Conservation (phyloP, 2,113 vertebrate genomes). For the Columba janthina region DNA sequence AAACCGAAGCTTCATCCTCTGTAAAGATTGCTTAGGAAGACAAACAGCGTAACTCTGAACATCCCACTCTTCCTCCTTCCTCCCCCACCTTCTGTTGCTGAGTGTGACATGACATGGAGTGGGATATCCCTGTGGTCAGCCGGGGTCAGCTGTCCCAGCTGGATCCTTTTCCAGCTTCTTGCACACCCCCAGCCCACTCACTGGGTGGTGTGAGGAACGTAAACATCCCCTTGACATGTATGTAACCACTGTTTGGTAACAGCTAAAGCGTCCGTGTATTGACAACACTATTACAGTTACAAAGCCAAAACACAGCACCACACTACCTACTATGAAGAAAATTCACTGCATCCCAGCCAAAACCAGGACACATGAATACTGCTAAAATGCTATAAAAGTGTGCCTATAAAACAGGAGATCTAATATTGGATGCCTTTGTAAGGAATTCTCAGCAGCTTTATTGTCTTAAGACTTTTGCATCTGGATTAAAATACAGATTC, state of each 20-base stretch:
- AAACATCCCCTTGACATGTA: not conserved
- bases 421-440: not conserved
- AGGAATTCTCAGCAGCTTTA: not conserved
- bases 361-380: not conserved
- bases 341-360: not conserved
- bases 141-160: rapidly evolving
- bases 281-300: not conserved
- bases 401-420: not conserved
- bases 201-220: not conserved
- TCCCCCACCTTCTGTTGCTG: not conserved
- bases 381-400: not conserved
- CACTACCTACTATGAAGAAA: too few species aligned
- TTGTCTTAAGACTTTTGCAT: not conserved
- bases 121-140: not conserved
- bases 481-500: not conserved
- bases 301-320: not conserved
- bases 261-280: not conserved
- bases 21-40: not conserved
- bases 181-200: rapidly evolving
- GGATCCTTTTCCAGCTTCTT: not conserved
- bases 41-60: rapidly evolving
- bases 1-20: rapidly evolving
- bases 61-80: rapidly evolving
- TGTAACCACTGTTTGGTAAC: not conserved
- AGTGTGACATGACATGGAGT: rapidly evolving